Conservation (phyloP, 2,797 vertebrate species). For the Moxostoma hubbsi region DNA sequence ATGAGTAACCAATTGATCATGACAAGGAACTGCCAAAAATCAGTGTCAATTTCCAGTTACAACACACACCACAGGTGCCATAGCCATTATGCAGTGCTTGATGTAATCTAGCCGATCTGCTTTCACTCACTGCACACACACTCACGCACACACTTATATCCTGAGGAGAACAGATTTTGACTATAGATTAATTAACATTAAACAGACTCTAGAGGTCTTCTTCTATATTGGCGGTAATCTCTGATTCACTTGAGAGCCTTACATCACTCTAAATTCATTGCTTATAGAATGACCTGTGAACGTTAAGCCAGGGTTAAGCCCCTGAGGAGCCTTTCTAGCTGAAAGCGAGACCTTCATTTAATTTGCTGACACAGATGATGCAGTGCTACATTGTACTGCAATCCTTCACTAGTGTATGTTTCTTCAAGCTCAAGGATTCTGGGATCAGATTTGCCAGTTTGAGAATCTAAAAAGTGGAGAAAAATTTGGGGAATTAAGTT, state of each 20-base stretch:
- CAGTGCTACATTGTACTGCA: constrained; percentile 11
- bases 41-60: constrained; percentile 68
- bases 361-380: constrained; percentile 30
- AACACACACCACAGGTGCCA: constrained; percentile 66
- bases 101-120: constrained; percentile 62
- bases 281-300: constrained; percentile 36
- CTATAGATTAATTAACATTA: constrained; percentile 58
- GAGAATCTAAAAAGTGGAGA: not conserved
- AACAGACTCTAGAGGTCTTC: constrained; percentile 49
- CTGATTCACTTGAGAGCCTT: constrained; percentile 37
- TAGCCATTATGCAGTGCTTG: constrained; percentile 57
- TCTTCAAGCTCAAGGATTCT: constrained; percentile 12
- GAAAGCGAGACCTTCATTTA: constrained; percentile 17
- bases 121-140: constrained; percentile 50
- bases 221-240: constrained; percentile 38
- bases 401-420: not conserved
- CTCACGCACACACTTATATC: constrained; percentile 45
- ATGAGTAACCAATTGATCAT: constrained; percentile 68
- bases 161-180: constrained; percentile 49
- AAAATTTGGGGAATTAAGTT: too few species aligned
- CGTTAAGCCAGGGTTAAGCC: not conserved
- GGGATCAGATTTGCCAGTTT: not conserved
- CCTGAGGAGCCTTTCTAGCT: constrained; percentile 22
- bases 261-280: constrained; percentile 28
- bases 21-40: constrained; percentile 66